A percentile compares a stretch with the other conserved stretches of the same genome.
Conservation (phyloP, 53 echinoderm and acorn worm genomes). For the Apostichopus leukothele region DNA sequence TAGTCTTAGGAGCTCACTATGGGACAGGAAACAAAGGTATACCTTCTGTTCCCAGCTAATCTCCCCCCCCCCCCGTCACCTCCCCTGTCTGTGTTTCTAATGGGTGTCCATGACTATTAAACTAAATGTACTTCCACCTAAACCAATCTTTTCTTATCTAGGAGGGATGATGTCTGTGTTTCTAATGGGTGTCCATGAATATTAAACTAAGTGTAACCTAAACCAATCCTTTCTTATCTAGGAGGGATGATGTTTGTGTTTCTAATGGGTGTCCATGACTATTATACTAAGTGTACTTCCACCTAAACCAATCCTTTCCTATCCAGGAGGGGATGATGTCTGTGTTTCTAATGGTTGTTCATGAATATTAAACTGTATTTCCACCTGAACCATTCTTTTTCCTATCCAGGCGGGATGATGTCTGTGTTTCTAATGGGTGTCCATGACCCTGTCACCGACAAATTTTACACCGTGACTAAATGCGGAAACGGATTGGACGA, state of each 20-base stretch:
- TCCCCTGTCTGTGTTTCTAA: constrained; percentile 58
- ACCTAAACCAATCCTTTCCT: not conserved
- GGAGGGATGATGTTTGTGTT: constrained; percentile 86
- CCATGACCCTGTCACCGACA: constrained; percentile 67
- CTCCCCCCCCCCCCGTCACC: too few relatives aligned
- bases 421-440: constrained; percentile 92
- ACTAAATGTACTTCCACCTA: not conserved
- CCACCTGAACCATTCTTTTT: not conserved
- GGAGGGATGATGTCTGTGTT: constrained; percentile 98
- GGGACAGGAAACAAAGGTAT: constrained; percentile 97
- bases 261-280: constrained; percentile 80
- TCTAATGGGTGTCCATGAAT: constrained; percentile 80
- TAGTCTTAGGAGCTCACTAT: constrained; percentile 88
- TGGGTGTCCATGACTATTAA: constrained; percentile 70
- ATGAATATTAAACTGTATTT: constrained; percentile 38
- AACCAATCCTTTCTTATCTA: not conserved
- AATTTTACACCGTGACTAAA: constrained; percentile 90
- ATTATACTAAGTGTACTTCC: not conserved
- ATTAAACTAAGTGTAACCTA: not conserved
- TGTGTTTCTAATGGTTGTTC: constrained; percentile 81
- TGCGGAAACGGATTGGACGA: constrained; percentile 92
- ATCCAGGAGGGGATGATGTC: constrained; percentile 94
- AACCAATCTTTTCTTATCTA: constrained; percentile 5
- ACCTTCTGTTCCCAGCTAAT: too few relatives aligned
- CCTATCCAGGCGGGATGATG: constrained; percentile 89